A percentile compares a stretch with the other conserved stretches of the same genome.
Evolutionary conservation across 2,797 vertebrate species (phyloP).

Genomic region (Orientallactaga sibirica): DNA sequence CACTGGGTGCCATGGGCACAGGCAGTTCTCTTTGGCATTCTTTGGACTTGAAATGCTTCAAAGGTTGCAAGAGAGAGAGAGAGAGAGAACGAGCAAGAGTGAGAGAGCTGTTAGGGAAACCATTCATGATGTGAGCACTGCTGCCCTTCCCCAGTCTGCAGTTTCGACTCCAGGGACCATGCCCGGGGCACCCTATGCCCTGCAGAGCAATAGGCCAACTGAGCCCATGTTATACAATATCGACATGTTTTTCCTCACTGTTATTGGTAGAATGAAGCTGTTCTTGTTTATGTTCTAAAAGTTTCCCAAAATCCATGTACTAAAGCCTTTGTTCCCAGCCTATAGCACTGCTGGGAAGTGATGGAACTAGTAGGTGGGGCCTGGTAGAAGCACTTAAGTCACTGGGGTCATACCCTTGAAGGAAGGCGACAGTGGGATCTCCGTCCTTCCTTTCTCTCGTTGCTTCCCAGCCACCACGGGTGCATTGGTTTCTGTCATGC

Average conservation of each 20-base stretch:
- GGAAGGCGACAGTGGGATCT: background rate
- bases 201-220: background rate
- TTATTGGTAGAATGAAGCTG: background rate
- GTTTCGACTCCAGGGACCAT: fast-evolving
- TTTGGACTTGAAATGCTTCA: background rate
- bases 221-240: background rate
- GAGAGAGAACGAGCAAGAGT: background rate
- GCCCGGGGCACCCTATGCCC: too few relatives aligned
- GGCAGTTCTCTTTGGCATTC: background rate
- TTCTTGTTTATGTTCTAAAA: background rate
- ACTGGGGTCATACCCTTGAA: background rate
- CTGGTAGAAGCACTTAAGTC: background rate
- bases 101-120: background rate
- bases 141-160: background rate
- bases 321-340: background rate
- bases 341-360: background rate
- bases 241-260: background rate
- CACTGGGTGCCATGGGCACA: background rate
- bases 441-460: background rate
- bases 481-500: too few relatives aligned
- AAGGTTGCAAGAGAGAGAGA: background rate
- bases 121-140: background rate
- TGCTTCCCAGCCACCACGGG: background rate
- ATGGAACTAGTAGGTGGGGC: background rate
- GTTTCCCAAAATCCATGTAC: background rate